A percentile compares a stretch with the other conserved stretches of the same genome.
phyloP scores from a whole-genome alignment of 2,888 invertebrate genomes.

The Caenorhabditis drosophilae region DNA sequence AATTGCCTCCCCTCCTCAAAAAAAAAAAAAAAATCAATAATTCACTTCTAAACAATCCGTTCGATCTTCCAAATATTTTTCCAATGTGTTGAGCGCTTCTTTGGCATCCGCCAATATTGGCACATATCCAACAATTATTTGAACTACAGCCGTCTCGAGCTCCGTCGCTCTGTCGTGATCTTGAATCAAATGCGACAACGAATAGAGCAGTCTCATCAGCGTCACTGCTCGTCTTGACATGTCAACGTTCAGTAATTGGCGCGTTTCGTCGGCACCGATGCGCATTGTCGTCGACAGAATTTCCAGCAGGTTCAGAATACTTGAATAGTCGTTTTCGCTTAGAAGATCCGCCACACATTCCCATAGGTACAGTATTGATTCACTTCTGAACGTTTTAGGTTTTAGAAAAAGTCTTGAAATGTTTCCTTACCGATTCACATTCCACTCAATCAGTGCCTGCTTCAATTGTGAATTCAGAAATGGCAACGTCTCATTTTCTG shows the following conservation, averaged over 20 bases:
- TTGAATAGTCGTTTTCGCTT: constrained; percentile 31
- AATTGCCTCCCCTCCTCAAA: too few species aligned
- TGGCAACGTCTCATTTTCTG: constrained; percentile 29
- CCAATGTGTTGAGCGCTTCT: constrained; percentile 30
- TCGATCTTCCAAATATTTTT: constrained; percentile 36
- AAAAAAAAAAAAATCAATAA: too few species aligned
- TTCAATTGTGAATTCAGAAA: constrained; percentile 38
- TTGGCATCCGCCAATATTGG: not conserved
- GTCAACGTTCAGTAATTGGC: constrained; percentile 1
- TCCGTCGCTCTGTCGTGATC: constrained; percentile 32
- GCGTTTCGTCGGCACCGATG: not conserved
- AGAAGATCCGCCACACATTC: constrained; percentile 44
- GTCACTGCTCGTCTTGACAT: constrained; percentile 32
- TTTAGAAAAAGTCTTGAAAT: constrained; percentile 4
- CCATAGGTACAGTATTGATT: constrained; percentile 45
- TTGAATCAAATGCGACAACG: constrained; percentile 48
- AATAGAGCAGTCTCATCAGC: constrained; percentile 40
- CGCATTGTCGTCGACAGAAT: constrained; percentile 11
- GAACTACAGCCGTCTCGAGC: constrained; percentile 21
- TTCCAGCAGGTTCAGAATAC: constrained; percentile 25
- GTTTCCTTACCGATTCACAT: constrained; percentile 29
- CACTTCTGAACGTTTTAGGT: constrained; percentile 41
- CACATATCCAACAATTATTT: constrained; percentile 18
- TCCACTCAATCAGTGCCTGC: constrained; percentile 16
- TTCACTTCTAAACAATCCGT: constrained; percentile 29